Evolutionary conservation across 2,797 vertebrate species (phyloP).

Genomic region (Discoglossus pictus): DNA sequence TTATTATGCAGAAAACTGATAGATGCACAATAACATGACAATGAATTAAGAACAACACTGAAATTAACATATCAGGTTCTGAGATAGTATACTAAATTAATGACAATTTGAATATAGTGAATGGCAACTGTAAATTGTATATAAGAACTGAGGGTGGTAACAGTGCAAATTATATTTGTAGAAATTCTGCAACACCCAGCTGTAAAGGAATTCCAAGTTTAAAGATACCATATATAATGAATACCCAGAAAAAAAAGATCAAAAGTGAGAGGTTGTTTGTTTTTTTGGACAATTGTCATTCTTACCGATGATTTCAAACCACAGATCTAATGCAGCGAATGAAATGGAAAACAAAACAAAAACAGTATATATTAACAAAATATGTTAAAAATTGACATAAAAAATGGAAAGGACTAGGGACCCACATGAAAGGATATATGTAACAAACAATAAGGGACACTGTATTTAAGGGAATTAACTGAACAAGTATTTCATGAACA

Average conservation of each 20-base stretch:
- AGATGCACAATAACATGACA: no score
- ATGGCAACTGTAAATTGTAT: no score
- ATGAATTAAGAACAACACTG: no score
- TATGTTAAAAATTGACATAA: slow-evolving; percentile 25
- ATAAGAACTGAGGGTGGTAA: neutral
- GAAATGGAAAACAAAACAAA: slow-evolving; percentile 49
- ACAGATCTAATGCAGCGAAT: slow-evolving; percentile 77
- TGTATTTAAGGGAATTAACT: no score
- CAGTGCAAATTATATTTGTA: slow-evolving; percentile 16
- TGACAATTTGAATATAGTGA: no score
- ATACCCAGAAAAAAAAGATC: neutral
- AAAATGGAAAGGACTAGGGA: no score
- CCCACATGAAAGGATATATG: no score
- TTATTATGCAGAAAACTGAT: no score
- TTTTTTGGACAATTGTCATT: slow-evolving; percentile 35
- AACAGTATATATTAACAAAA: slow-evolving; percentile 29
- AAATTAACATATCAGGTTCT: no score
- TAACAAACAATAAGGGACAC: no score
- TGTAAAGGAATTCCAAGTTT: neutral
- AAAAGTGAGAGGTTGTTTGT: slow-evolving; percentile 41
- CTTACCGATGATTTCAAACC: slow-evolving; percentile 78
- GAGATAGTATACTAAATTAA: no score
- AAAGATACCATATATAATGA: neutral
- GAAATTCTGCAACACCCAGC: neutral
- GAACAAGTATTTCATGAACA: no score